Percentiles rank a stretch among this genome's conserved stretches.
Evolutionary conservation across 1,140 invertebrate species (phyloP).

Genomic region (Globodera ellingtonae): DNA sequence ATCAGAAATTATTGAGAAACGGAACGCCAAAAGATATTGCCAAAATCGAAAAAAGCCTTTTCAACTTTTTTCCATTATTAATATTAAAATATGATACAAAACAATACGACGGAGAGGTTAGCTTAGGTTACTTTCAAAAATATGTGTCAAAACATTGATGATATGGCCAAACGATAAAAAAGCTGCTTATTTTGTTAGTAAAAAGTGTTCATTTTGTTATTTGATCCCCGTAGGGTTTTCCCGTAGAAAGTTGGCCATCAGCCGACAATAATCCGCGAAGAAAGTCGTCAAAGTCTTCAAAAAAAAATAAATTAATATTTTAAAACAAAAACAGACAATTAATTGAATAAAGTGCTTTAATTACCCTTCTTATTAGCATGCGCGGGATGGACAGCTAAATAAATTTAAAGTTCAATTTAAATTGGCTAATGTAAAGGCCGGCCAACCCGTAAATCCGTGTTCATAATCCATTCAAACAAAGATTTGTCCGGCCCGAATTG

Average conservation of each 20-base stretch:
- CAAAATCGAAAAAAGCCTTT: too few species aligned
- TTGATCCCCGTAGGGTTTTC: conserved; percentile 26
- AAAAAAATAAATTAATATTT: neutral
- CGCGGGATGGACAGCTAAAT: conserved; percentile 18
- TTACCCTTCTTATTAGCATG: conserved; percentile 30
- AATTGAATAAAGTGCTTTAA: too few species aligned
- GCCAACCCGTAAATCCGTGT: conserved; percentile 30
- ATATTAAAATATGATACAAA: neutral
- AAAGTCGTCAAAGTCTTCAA: conserved; percentile 17
- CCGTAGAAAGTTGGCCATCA: conserved; percentile 15
- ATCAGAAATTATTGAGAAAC: neutral
- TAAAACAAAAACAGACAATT: too few species aligned
- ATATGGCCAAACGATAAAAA: neutral
- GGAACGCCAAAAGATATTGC: neutral
- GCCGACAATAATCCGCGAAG: conserved; percentile 14
- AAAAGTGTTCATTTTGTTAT: neutral
- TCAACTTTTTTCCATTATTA: neutral
- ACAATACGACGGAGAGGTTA: neutral
- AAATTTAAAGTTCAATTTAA: neutral
- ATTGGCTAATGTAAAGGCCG: neutral
- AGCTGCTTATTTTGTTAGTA: too few species aligned
- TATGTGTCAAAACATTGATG: neutral
- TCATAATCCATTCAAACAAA: conserved; percentile 40
- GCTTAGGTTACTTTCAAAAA: neutral
- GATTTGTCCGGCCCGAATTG: conserved; percentile 6